Base-by-base conservation (phyloP, 2,113 vertebrate species). In the Callithrix jacchus region DNA sequence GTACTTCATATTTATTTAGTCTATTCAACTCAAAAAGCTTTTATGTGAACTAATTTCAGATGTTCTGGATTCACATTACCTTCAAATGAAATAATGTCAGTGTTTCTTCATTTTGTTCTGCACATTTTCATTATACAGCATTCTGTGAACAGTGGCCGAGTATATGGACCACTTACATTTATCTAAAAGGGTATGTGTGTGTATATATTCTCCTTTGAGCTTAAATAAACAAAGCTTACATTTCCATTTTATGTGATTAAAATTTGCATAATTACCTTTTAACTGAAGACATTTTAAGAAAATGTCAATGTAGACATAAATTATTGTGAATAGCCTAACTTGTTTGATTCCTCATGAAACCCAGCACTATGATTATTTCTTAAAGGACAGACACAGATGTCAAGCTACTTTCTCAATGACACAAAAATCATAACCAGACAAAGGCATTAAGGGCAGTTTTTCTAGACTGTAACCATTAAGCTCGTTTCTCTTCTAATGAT, bases 401-500 rank as follows among this genome's bases (percentile, higher is more conserved):
- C 11, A 70, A 61, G 64, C 14, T 32, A 35, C 37, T 52, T 71
- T 80, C 17, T 42, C 49, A 90, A 7, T 64, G 11, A 32, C 37
- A 40, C 21, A 90, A 86, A 86, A 73, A 56, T 40, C 32, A 68
- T 76, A 82, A 68, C 2, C 14, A 52, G 8, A 52, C 2, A n/a
- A 8, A 47, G 18, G 9, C 18, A 5, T 40, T 25, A 56, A 66
- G 30, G 4, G 12, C 6, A 66, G 6, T 16, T 79, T 30, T 49
- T 20, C 12, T 7, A n/a, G 5, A 35, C 13, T 9, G 2, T 6
- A 74, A 45, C 40, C 2, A 1, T 10, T 64, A 14, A 68, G 8
- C n/a, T 74, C 13, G 80, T 81, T 74, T 20, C 81, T 47, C 40
- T 68, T 18, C 18, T 32, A 52, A 54, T 87, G 11, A 40, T 47